Evolutionary conservation across 2,113 vertebrate genomes (phyloP).

Genomic region (Takifugu flavidus): DNA sequence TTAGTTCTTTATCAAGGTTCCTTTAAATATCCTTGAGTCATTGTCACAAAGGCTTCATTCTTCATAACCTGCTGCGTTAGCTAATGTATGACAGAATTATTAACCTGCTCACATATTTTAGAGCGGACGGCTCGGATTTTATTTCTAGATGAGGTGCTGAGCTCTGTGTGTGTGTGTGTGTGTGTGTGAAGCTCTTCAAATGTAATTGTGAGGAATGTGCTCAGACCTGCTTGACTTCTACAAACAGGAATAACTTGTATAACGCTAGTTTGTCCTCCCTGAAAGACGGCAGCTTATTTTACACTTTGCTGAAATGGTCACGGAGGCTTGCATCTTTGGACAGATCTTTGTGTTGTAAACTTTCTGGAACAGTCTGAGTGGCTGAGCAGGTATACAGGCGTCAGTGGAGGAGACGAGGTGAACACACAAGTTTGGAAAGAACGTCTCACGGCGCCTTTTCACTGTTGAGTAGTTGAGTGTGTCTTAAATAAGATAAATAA

Average conservation of each 20-base stretch:
- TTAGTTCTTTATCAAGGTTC: not conserved
- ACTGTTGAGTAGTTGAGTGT: not conserved
- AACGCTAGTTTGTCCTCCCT: conserved; percentile 3
- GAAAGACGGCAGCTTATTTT: not conserved
- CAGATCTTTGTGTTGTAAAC: too few species aligned
- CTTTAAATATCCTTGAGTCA: not conserved
- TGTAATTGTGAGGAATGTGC: conserved; percentile 27
- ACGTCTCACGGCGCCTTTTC: not conserved
- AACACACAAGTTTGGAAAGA: too few species aligned
- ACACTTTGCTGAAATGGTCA: not conserved
- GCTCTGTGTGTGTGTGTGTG: conserved; percentile 5
- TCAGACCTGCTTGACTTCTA: conserved; percentile 2
- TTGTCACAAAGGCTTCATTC: not conserved
- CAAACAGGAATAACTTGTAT: conserved; percentile 37
- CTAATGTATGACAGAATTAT: not conserved
- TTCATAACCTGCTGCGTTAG: not conserved
- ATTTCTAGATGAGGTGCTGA: conserved; percentile 20
- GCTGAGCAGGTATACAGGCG: too few species aligned
- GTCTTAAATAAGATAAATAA: not conserved
- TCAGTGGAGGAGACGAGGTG: too few species aligned
- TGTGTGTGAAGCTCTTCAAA: not conserved
- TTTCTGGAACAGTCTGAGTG: too few species aligned
- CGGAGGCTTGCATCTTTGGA: too few species aligned
- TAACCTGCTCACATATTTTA: not conserved
- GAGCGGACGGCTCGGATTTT: conserved; percentile 21